Conservation (phyloP, 2,113 vertebrate species). For the Drymodes brunneopygia region DNA sequence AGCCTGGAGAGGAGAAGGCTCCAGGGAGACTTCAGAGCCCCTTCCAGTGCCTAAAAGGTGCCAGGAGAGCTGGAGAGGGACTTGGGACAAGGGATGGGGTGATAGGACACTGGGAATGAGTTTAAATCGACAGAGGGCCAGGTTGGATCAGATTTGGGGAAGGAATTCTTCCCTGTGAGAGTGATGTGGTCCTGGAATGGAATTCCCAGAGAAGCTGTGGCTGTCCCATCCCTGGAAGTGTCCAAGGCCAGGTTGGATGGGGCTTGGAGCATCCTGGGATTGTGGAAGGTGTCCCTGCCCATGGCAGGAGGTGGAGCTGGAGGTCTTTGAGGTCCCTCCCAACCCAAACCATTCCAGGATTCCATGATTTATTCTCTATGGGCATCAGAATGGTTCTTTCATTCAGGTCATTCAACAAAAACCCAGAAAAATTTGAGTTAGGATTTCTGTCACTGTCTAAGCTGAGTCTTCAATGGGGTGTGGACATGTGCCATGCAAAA, state of each 20-base stretch:
- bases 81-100: rapidly evolving
- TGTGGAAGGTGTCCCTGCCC: not conserved
- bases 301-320: not conserved
- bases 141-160: not conserved
- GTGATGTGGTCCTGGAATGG: not conserved
- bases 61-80: not conserved
- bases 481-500: rapidly evolving
- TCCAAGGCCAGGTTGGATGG: rapidly evolving
- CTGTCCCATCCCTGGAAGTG: not conserved
- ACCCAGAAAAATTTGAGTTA: not conserved
- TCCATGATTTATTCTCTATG: not conserved
- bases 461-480: not conserved
- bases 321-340: not conserved
- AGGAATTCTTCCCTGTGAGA: rapidly evolving
- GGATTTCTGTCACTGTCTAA: not conserved
- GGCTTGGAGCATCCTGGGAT: rapidly evolving
- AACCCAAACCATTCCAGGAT: not conserved
- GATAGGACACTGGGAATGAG: rapidly evolving
- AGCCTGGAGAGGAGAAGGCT: rapidly evolving
- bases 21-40: rapidly evolving
- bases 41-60: not conserved
- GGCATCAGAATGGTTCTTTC: not conserved
- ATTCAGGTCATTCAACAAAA: not conserved
- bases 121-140: not conserved
- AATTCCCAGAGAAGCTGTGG: not conserved